These are phyloP conservation scores for Aplysia californica DNA, from an alignment of 1,140 invertebrate species.

Conservation along the genomic window DNA sequence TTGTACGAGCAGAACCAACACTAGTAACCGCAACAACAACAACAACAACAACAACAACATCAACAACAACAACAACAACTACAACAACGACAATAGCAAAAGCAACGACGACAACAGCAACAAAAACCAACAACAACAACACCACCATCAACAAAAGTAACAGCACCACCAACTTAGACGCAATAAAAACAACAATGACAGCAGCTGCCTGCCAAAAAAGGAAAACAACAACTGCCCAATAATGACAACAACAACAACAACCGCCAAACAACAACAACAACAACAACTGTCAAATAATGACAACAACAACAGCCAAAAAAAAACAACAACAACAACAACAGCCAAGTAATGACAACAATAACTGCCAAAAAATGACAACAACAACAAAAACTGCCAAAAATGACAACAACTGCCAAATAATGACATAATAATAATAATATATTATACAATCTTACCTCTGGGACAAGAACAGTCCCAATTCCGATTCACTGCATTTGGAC, in stretches of 20 bases:
- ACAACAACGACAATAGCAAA: background rate
- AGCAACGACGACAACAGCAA: background rate
- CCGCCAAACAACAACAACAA: background rate
- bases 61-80: background rate
- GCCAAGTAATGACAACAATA: background rate
- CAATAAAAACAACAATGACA: background rate
- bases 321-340: background rate
- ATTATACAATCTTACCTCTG: slow-evolving; percentile 34
- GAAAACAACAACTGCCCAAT: background rate
- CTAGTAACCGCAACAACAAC: background rate
- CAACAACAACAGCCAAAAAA: background rate
- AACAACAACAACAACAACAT: background rate
- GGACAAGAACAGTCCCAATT: slow-evolving; percentile 33
- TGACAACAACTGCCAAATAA: too few species aligned
- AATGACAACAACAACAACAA: too few species aligned
- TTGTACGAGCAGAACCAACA: background rate
- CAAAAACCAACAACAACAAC: background rate
- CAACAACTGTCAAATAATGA: background rate
- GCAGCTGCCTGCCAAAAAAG: background rate
- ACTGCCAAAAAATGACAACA: background rate
- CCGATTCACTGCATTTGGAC: slow-evolving; percentile 32
- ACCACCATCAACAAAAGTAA: background rate
- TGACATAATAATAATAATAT: too few species aligned
- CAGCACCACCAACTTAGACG: background rate
- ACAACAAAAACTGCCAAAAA: background rate